Base-by-base conservation (phyloP, 2,113 vertebrate genomes). In the Oreochromis aureus region DNA sequence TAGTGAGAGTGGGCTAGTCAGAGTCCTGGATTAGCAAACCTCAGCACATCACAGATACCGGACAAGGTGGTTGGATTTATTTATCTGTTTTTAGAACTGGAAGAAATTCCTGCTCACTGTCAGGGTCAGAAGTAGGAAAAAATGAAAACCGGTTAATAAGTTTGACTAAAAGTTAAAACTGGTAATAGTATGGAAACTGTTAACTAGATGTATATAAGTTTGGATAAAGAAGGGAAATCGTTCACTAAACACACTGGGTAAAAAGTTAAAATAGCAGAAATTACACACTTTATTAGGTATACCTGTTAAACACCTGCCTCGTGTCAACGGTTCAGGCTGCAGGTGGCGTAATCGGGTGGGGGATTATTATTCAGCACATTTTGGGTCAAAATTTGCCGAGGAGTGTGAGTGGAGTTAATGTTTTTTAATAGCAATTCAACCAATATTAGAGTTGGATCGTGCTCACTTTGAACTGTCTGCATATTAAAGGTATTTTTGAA, bases 21-120 rank as follows among this genome's bases (percentile, higher is more conserved):
- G 63, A 85, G 13, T 83, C 27, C 19, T 61, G 53, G 86, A 91
- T 84, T 73, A 90, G 66, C 30, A 39, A n/a, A 7, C 10, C 8
- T 88, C 86, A 84, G 89, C 83, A 80, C 1, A 19, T 5, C 63
- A 10, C 18, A 19, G 36, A 66, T 1, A 36, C 41, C 2, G 2
- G 10, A 61, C 27, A 22, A 5, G 2, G 41, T 22, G 80, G 66
- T 22, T 22, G 61, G 22, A 24, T 71, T 81, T 39, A 71, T 73
- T 73, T 39, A n/a, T 69, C 11, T 39, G 69, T 6, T 39, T 73
- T 73, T 73, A 73, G 39, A 73, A 44, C 3, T 73, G 41, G 39
- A 46, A 73, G 39, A 73, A 44, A 46, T 46, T 46, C 8, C 39
- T 73, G 39, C 69, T 73, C 22, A 73, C 13, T 46, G 8, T 46